Percentiles rank a stretch among this genome's conserved stretches.
Evolutionary conservation across 2,888 invertebrate genomes (phyloP).

Genomic region (Nemurella pictetii): DNA sequence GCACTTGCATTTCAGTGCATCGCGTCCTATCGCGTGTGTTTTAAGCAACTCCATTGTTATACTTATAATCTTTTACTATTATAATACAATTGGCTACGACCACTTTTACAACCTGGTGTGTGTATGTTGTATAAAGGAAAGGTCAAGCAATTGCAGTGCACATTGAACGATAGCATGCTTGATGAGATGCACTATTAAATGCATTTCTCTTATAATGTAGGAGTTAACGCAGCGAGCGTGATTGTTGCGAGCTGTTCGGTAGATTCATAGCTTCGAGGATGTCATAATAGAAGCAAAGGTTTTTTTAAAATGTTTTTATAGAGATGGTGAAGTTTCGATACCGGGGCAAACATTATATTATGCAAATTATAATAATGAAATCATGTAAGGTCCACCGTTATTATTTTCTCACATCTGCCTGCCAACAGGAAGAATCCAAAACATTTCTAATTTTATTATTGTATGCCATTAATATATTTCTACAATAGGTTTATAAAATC

Average conservation of each 20-base stretch:
- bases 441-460: not conserved
- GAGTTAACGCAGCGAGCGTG: not conserved
- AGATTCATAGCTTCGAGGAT: not conserved
- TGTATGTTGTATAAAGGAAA: not conserved
- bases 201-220: not conserved
- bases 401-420: not conserved
- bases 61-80: not conserved
- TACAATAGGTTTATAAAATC: not conserved
- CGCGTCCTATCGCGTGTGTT: not conserved
- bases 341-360: not conserved
- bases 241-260: no score
- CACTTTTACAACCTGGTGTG: not conserved
- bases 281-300: not conserved
- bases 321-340: not conserved
- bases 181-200: not conserved
- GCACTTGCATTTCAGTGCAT: not conserved
- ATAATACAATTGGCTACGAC: not conserved
- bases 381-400: not conserved
- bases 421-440: not conserved
- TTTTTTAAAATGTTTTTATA: no score
- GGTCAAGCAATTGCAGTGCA: not conserved
- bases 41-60: not conserved
- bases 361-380: not conserved
- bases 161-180: not conserved
- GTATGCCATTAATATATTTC: not conserved